Conservation (phyloP, 2,113 vertebrate species). For the Numida meleagris region DNA sequence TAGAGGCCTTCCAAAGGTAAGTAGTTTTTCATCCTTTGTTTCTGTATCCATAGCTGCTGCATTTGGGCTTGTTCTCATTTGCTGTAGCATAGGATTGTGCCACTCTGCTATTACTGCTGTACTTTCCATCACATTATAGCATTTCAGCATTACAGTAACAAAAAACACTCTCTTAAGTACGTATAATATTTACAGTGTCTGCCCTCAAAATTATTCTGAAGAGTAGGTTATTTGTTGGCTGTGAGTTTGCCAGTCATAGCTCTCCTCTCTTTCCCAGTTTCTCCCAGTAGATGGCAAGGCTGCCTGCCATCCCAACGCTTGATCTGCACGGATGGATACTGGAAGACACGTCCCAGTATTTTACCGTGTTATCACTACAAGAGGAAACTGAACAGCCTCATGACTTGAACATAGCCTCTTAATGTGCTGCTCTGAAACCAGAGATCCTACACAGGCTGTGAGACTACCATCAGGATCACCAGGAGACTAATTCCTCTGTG, state of each 20-base stretch:
- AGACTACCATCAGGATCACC: neutral
- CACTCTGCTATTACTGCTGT: too few species aligned
- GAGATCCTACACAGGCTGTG: neutral
- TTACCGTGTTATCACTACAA: neutral
- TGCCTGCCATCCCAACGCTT: neutral
- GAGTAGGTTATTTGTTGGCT: neutral
- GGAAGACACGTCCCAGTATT: accelerated
- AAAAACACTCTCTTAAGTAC: neutral
- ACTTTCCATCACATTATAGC: too few species aligned
- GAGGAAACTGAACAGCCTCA: accelerated
- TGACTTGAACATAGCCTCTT: neutral
- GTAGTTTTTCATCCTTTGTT: too few species aligned
- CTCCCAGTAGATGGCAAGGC: neutral
- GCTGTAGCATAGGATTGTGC: too few species aligned
- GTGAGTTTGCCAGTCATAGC: neutral
- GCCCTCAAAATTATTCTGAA: neutral
- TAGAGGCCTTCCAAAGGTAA: too few species aligned
- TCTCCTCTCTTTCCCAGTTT: neutral
- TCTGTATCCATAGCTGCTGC: too few species aligned
- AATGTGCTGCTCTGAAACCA: accelerated
- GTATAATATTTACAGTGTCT: accelerated
- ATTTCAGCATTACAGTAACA: neutral
- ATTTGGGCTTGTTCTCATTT: too few species aligned
- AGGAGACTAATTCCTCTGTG: neutral
- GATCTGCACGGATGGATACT: accelerated